phyloP scores from a whole-genome alignment of 2,113 vertebrate species.

The Eidolon helvum region DNA sequence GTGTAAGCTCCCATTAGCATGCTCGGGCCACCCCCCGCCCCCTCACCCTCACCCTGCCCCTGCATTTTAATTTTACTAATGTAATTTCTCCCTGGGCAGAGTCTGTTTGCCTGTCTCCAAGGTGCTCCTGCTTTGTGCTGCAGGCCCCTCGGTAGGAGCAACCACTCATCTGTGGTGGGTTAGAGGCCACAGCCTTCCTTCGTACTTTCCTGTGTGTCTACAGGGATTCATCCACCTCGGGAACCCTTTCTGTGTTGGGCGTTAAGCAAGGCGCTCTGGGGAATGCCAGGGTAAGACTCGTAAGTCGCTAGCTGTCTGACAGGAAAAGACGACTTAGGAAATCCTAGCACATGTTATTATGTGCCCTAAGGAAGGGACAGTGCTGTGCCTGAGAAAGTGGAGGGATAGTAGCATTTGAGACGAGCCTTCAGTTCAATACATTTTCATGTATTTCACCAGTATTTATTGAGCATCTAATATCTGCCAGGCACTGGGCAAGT shows the following conservation, averaged over 20 bases:
- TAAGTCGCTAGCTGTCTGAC: not conserved
- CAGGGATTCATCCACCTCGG: not conserved
- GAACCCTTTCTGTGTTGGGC: not conserved
- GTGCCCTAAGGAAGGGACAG: not conserved
- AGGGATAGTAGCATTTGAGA: not conserved
- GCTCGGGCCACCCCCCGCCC: not conserved
- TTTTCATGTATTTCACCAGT: not conserved
- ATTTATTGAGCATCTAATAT: not conserved
- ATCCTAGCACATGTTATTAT: not conserved
- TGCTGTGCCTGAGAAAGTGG: not conserved
- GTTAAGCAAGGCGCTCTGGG: not conserved
- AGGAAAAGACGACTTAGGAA: not conserved
- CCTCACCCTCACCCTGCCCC: not conserved
- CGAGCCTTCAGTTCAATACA: not conserved
- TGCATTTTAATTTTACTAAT: not conserved
- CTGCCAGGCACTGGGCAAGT: not conserved
- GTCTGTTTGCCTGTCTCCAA: not conserved
- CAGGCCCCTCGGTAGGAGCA: not conserved
- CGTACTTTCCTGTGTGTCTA: fast-evolving
- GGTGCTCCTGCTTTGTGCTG: not conserved
- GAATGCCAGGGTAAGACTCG: not conserved
- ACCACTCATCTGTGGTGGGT: not conserved
- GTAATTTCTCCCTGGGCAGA: not conserved
- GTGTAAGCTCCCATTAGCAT: not conserved
- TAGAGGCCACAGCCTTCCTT: not conserved